Evolutionary conservation across 1,140 invertebrate species (phyloP).

Genomic region (Cecropterus lyciades): DNA sequence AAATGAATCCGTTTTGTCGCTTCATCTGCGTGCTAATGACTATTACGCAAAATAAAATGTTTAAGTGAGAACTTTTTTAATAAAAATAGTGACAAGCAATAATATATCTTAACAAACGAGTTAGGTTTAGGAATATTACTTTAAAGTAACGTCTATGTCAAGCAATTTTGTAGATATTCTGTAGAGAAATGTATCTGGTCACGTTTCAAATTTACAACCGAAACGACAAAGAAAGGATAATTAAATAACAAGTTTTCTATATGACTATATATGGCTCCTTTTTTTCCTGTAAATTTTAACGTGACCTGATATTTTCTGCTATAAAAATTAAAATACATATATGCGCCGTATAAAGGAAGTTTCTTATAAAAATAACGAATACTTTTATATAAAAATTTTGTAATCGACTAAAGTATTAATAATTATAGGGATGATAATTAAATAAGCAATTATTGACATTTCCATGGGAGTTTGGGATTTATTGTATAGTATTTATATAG

Average conservation of each 20-base stretch:
- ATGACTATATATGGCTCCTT: no score
- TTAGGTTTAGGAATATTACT: constrained; percentile 9
- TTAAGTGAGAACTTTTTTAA: not conserved
- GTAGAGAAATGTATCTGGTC: constrained; percentile 5
- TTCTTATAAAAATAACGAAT: constrained; percentile 4
- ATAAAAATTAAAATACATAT: not conserved
- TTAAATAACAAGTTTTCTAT: no score
- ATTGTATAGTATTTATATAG: no score
- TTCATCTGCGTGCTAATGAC: no score
- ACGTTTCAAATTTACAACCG: no score
- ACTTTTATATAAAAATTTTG: constrained; percentile 4
- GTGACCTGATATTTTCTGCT: not conserved
- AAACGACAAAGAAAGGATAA: no score
- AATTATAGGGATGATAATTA: constrained; percentile 8
- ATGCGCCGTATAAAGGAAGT: not conserved
- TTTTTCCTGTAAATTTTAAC: not conserved
- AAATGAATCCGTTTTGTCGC: no score
- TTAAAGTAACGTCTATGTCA: not conserved
- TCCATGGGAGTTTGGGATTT: not conserved
- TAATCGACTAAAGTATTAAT: constrained; percentile 19
- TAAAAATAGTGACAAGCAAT: not conserved
- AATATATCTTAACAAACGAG: constrained; percentile 7
- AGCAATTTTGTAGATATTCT: constrained; percentile 10
- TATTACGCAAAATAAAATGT: no score
- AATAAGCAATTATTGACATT: not conserved